Conservation (phyloP, 1,140 invertebrate species). For the Heliothis virescens region DNA sequence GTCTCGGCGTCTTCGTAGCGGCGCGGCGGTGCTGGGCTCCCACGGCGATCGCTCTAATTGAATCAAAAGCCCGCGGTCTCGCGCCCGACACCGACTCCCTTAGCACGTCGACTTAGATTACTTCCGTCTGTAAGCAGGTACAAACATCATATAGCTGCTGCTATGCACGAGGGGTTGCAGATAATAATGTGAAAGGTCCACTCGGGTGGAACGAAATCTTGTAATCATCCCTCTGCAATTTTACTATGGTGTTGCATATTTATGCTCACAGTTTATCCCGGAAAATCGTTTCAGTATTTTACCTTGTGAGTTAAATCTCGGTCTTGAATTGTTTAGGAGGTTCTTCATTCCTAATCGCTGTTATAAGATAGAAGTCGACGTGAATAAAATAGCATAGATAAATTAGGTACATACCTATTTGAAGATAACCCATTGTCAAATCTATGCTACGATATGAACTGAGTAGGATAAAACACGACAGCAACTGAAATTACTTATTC, state of each 20-base stretch:
- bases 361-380: too few relatives aligned
- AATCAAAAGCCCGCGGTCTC: conserved; percentile 70
- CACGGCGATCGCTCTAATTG: conserved; percentile 75
- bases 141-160: neutral
- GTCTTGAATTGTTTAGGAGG: too few relatives aligned
- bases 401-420: too few relatives aligned
- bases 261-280: neutral
- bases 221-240: neutral
- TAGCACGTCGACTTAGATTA: conserved; percentile 79
- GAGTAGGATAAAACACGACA: neutral
- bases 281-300: neutral
- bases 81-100: conserved; percentile 69
- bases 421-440: too few relatives aligned
- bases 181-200: conserved; percentile 14
- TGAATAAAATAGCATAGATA: too few relatives aligned
- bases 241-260: too few relatives aligned
- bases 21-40: conserved; percentile 53
- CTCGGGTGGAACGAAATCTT: neutral
- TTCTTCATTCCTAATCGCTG: too few relatives aligned
- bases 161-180: conserved; percentile 28
- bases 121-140: conserved; percentile 57
- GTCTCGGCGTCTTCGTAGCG: conserved; percentile 19
- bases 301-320: neutral
- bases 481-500: neutral
- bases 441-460: neutral